A percentile compares a stretch with the other conserved stretches of the same genome.
Conservation (phyloP, 2,113 vertebrate genomes). For the Heterotilapia buettikoferi region DNA sequence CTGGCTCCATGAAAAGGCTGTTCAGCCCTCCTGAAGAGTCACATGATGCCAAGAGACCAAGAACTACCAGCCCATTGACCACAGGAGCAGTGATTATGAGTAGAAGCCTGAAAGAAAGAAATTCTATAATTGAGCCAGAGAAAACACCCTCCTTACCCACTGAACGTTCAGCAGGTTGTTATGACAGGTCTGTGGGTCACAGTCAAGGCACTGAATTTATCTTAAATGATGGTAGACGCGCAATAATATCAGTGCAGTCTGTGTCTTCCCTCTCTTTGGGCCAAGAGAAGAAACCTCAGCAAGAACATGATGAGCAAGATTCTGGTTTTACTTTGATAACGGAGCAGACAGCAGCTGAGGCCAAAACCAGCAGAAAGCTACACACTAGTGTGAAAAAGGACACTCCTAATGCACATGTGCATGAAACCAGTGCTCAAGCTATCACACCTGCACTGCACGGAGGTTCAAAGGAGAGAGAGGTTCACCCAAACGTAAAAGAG, state of each 20-base stretch:
- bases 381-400: not conserved
- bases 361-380: not conserved
- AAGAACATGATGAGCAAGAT: not conserved
- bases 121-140: not conserved
- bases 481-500: not conserved
- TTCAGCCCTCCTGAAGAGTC: constrained; percentile 49
- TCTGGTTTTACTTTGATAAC: constrained; percentile 26
- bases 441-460: not conserved
- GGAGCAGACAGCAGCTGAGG: not conserved
- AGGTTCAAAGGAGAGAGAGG: not conserved
- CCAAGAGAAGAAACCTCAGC: not conserved
- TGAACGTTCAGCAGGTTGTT: not conserved
- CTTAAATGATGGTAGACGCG: not conserved
- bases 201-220: not conserved
- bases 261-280: not conserved
- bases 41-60: constrained; percentile 53
- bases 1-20: constrained; percentile 54
- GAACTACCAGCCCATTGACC: not conserved
- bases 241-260: not conserved
- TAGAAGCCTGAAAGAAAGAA: not conserved
- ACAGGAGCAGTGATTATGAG: not conserved
- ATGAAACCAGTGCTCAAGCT: not conserved
- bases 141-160: not conserved
- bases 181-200: not conserved
- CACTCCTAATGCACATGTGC: not conserved